Conservation (phyloP, 2,888 invertebrate species). For the Tetrapedia diversipes region DNA sequence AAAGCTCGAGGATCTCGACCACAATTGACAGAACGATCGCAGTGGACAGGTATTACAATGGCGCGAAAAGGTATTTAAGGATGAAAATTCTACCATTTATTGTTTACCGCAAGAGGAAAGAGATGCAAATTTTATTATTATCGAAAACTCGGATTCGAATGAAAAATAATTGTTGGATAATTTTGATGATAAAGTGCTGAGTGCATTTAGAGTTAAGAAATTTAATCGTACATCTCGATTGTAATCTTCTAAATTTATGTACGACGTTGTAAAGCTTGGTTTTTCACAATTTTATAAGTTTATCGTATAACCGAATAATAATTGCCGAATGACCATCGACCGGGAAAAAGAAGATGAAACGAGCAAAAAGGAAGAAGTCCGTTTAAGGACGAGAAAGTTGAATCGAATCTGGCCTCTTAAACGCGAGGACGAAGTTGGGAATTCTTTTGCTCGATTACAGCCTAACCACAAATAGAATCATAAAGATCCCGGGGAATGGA, state of each 20-base stretch:
- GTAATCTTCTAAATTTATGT: no score
- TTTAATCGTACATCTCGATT: no score
- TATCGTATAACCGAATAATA: no score
- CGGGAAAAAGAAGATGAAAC: neutral
- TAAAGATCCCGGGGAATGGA: constrained; percentile 42
- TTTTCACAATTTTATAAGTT: no score
- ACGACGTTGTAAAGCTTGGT: no score
- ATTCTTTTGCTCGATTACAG: constrained; percentile 42
- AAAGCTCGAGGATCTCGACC: constrained; percentile 16
- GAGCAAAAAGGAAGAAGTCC: constrained; percentile 1
- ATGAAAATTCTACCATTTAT: constrained; percentile 5
- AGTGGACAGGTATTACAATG: constrained; percentile 1
- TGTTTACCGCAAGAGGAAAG: neutral
- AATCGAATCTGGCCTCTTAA: constrained; percentile 18
- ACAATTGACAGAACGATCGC: constrained; percentile 30
- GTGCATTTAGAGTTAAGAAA: no score
- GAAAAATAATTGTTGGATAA: no score
- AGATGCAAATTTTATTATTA: constrained; percentile 28
- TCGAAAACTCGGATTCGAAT: neutral
- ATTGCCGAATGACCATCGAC: neutral
- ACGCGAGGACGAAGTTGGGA: constrained; percentile 30
- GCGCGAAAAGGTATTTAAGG: neutral
- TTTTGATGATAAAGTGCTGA: no score
- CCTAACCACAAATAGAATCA: constrained; percentile 48
- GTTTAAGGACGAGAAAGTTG: constrained; percentile 13